phyloP scores from a whole-genome alignment of 2,113 vertebrate genomes.

The Marmota flaviventris region DNA sequence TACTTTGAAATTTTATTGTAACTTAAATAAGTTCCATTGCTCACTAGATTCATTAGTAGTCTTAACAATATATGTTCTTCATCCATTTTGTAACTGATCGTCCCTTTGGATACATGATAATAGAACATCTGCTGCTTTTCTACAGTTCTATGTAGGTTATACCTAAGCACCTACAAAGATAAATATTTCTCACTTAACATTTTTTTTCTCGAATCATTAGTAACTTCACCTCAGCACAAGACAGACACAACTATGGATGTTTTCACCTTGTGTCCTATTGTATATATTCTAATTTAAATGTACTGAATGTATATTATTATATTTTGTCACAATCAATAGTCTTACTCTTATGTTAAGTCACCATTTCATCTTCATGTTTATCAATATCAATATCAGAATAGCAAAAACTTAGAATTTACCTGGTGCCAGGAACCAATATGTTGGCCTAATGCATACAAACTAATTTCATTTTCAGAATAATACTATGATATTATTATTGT shows the following conservation, averaged over 20 bases:
- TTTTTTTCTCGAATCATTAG: neutral
- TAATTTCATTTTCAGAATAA: neutral
- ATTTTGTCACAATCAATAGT: neutral
- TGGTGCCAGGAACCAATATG: too few species aligned
- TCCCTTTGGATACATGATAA: slow-evolving; percentile 29
- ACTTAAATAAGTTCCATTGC: slow-evolving; percentile 54
- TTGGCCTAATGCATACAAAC: neutral
- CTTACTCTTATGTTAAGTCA: neutral
- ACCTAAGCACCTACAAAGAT: slow-evolving; percentile 23
- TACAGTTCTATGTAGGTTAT: neutral
- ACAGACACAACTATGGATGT: neutral
- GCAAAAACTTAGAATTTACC: neutral
- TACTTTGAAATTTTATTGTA: neutral
- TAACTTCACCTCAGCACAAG: neutral
- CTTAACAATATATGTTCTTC: slow-evolving; percentile 36
- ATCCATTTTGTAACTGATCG: neutral
- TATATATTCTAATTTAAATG: neutral
- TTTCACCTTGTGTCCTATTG: neutral
- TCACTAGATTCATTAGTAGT: neutral
- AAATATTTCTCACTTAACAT: neutral
- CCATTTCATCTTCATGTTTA: neutral
- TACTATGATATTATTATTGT: too few species aligned
- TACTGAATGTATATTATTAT: too few species aligned
- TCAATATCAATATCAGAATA: neutral
- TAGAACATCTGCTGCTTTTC: slow-evolving; percentile 59